Evolutionary conservation across 53 echinoderm and acorn worm species (phyloP), one percentile per base, ranked within the genome.

Genomic region (Zoroaster sp.): DNA sequence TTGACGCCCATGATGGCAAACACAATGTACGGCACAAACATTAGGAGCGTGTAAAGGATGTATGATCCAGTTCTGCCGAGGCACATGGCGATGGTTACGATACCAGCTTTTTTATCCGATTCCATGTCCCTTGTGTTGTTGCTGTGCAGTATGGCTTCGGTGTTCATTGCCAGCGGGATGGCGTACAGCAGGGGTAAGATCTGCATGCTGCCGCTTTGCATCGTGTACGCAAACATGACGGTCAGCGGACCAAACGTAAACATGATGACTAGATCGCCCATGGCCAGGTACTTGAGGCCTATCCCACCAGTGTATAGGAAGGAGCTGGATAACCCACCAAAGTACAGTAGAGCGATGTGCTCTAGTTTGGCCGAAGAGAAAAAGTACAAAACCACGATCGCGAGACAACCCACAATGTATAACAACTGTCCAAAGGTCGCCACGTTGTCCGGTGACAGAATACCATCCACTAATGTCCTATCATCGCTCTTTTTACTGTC

Each of bases 401-500:
- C 88, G 5, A 95, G 49, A 87, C 98, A 97, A 20, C 98, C 98
- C 4, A 97, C 53, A 8, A 74, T 85, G 66, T 97, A 97, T 39
- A 97, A 69, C 1, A 89, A 75, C 31, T 94, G 95, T 6, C 98
- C 98, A 38, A 95, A 95, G 3, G 95, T 94, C 10, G 94, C 95
- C 11, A 97, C 98, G 8, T 91, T 89, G 33, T 89, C 92, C 0
- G 98, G 95, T 21, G 92, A 82, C 37, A 97, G 71, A 40, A 78
- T 83, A 25, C 88, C 89, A 69, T 95, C 98, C 15, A 97, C 98
- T 39, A 97, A 79, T n/a, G 98, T 97, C 68, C 98, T 80, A 74
- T 97, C 98, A 28, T 97, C 98, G 65, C 98, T 97, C 46, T 93
- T 94, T 65, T 95, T 95, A 15, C 95, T 95, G 89, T 97, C 98